Evolutionary conservation across 2,797 vertebrate genomes (phyloP).

Genomic region (Gallirallus australis): DNA sequence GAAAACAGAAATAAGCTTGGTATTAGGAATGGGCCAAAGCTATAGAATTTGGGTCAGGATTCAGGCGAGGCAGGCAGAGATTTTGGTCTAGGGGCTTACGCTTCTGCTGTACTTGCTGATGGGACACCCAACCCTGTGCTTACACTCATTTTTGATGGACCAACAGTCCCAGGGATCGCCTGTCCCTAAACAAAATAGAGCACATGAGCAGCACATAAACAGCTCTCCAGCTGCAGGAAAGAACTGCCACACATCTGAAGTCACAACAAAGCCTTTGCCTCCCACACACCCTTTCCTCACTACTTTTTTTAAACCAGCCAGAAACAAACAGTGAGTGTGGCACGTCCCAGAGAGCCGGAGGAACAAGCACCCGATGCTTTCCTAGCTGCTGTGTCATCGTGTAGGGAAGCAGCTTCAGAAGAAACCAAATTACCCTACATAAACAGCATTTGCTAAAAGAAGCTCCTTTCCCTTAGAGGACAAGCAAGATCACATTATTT

Average conservation of each 20-base stretch:
- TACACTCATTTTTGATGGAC: neutral
- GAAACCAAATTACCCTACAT: neutral
- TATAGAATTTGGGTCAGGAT: constrained; percentile 8
- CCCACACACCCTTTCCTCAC: constrained; percentile 14
- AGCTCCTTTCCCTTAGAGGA: neutral
- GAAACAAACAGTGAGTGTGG: neutral
- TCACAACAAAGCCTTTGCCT: constrained; percentile 35
- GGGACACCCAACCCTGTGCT: neutral
- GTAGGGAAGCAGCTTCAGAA: neutral
- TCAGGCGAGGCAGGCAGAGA: neutral
- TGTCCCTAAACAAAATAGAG: neutral
- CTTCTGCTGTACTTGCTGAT: neutral
- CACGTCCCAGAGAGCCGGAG: neutral
- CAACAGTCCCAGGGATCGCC: neutral
- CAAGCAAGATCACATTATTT: constrained; percentile 12
- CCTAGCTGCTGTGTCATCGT: constrained; percentile 1
- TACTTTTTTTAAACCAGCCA: constrained; percentile 35
- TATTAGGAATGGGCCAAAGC: constrained; percentile 4
- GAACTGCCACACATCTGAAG: constrained; percentile 21
- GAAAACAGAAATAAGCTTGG: neutral
- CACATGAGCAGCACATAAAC: neutral
- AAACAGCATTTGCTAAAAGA: neutral
- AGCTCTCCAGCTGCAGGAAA: neutral
- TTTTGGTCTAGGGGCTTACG: neutral
- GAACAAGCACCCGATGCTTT: neutral